Evolutionary conservation across 1,140 invertebrate genomes (phyloP), one percentile per base, ranked within the genome.

Genomic region (Tetragnatha versicolor): DNA sequence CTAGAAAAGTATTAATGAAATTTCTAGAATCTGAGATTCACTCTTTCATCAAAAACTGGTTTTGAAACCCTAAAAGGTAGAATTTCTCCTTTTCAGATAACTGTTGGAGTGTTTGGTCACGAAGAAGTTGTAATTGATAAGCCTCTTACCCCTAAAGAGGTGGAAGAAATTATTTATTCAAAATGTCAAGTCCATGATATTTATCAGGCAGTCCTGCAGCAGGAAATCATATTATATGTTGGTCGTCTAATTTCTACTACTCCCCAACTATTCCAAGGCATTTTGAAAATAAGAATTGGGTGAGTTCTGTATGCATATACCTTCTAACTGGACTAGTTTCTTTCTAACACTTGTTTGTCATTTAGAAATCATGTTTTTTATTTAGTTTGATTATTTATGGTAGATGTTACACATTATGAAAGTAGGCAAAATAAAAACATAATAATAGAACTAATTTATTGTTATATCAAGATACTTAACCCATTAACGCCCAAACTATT

Each of bases 61-160:
- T n/a, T n/a, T n/a, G n/a, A n/a, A n/a, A n/a, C n/a, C n/a, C n/a
- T n/a, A n/a, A n/a, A n/a, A n/a, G n/a, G n/a, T n/a, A n/a, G n/a
- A n/a, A n/a, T n/a, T 39, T 33, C 47, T 63, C 20, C 20, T 37
- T 86, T 87, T 51, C 82, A 95, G 93, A 89, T 99, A 37, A 96
- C 96, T 5, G 93, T 99, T 5, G 97, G 97, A 47, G 94, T 98
- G 27, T 94, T 96, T 84, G 94, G 94, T 0, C 92, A 94, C 80
- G 93, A 96, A 82, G 96, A 98, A 88, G 95, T 94, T 0, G 93
- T 98, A 0, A 95, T 99, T 83, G 95, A 98, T 84, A 97, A 98
- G 84, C 98, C 98, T 0, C 92, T 98, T 89, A 96, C 95, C 0
- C 98, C 98, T 0, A 90, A 91, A 2, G 95, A 98, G 86, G 96